Conservation (phyloP, 2,888 invertebrate species). For the Onthophagus sagittarius region DNA sequence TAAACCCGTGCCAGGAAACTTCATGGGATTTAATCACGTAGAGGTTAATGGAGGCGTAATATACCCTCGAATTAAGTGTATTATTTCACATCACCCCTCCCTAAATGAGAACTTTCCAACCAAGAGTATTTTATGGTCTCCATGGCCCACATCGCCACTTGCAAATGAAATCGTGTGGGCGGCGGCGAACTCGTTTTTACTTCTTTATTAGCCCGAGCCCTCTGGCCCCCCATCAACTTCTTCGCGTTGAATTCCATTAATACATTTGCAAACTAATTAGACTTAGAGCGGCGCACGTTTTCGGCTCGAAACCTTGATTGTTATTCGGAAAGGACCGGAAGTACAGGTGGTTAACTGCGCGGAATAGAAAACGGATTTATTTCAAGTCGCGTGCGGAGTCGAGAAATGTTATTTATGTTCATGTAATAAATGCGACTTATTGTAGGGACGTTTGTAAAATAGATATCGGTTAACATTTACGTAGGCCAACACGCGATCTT, state of each 20-base stretch:
- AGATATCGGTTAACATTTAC: not conserved
- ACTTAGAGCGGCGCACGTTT: not conserved
- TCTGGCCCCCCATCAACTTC: constrained; percentile 9
- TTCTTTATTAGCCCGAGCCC: constrained; percentile 1
- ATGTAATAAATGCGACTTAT: not conserved
- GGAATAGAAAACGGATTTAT: not conserved
- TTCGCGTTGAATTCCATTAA: constrained; percentile 13
- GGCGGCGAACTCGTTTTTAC: constrained; percentile 12
- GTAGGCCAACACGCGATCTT: not conserved
- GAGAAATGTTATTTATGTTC: not conserved
- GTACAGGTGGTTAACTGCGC: not conserved
- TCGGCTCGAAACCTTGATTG: not conserved
- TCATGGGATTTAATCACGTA: constrained; percentile 16
- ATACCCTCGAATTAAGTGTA: constrained; percentile 22
- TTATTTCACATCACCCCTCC: constrained; percentile 15
- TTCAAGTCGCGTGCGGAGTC: not conserved
- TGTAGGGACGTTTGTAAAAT: not conserved
- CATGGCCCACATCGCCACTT: constrained; percentile 12
- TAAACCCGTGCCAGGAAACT: constrained; percentile 3
- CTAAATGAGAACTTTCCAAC: constrained; percentile 11
- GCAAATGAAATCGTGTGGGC: constrained; percentile 1
- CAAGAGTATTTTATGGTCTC: constrained; percentile 15
- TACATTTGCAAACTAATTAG: constrained; percentile 10
- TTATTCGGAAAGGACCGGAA: not conserved
- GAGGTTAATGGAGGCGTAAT: constrained; percentile 21